A percentile compares a stretch with the other conserved stretches of the same genome.
Evolutionary conservation across 1,140 invertebrate species (phyloP).

Genomic region (Hesperophylax magnus): DNA sequence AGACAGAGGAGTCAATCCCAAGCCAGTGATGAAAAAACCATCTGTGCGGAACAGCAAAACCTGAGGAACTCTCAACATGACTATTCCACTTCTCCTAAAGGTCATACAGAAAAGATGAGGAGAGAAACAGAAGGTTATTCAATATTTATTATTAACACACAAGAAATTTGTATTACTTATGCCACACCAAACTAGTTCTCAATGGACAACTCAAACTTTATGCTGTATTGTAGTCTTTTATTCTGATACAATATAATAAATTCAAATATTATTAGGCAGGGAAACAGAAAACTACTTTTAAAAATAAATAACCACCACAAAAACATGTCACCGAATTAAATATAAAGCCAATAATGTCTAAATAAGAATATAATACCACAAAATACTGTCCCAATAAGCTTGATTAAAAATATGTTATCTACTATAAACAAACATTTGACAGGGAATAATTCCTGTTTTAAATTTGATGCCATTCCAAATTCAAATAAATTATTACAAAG

Average conservation of each 20-base stretch:
- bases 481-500: too few relatives aligned
- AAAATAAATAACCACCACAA: too few relatives aligned
- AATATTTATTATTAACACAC: slow-evolving; percentile 11
- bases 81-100: slow-evolving; percentile 73
- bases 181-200: background rate
- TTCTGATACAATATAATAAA: background rate
- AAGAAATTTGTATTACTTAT: background rate
- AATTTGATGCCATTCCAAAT: too few relatives aligned
- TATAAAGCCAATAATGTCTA: too few relatives aligned
- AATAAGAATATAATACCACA: too few relatives aligned
- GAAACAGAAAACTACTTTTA: background rate
- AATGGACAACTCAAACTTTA: background rate
- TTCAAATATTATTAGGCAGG: background rate
- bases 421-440: too few relatives aligned
- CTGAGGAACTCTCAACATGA: slow-evolving; percentile 78
- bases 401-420: too few relatives aligned
- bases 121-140: slow-evolving; percentile 51
- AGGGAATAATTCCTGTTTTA: too few relatives aligned
- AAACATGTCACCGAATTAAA: too few relatives aligned
- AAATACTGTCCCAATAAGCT: too few relatives aligned
- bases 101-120: slow-evolving; percentile 50
- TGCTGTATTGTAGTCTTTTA: background rate
- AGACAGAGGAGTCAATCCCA: slow-evolving; percentile 67
- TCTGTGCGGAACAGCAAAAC: slow-evolving; percentile 77
- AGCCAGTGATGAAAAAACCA: slow-evolving; percentile 72